A percentile compares a stretch with the other conserved stretches of the same genome.
These are phyloP conservation scores for Copidosoma floridanum DNA, from an alignment of 1,140 invertebrate genomes.

Conservation along the genomic window DNA sequence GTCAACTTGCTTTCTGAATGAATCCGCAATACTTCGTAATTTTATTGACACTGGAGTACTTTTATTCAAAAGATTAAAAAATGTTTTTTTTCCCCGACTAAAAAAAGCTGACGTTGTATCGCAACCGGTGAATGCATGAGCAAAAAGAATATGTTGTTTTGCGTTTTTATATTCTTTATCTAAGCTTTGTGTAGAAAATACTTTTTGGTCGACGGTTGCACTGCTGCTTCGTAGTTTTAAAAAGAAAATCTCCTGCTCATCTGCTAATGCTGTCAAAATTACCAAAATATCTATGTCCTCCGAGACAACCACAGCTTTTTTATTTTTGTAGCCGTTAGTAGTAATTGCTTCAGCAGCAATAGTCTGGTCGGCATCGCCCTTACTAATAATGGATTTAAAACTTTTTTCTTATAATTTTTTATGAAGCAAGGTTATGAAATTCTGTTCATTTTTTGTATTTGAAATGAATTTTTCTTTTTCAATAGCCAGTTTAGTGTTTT, in stretches of 20 bases:
- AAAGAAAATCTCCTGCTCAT: slow-evolving; percentile 9
- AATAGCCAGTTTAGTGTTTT: background rate
- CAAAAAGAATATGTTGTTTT: too few species aligned
- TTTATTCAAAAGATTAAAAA: too few species aligned
- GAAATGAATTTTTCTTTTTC: slow-evolving; percentile 12
- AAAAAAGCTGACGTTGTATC: too few species aligned
- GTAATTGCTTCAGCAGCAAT: slow-evolving; percentile 13
- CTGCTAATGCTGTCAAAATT: slow-evolving; percentile 1
- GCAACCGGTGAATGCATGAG: too few species aligned
- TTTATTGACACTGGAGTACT: too few species aligned
- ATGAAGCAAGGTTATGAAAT: background rate
- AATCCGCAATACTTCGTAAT: too few species aligned
- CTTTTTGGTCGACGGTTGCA: too few species aligned
- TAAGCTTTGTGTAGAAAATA: too few species aligned
- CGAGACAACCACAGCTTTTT: slow-evolving; percentile 1
- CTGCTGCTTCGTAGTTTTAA: too few species aligned
- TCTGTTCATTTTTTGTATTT: slow-evolving; percentile 17
- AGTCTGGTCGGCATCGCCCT: slow-evolving; percentile 2
- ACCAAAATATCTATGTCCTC: slow-evolving; percentile 18
- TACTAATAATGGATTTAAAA: background rate
- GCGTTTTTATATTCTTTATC: too few species aligned
- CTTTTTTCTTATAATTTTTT: background rate
- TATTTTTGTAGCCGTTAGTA: background rate
- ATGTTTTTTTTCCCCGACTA: too few species aligned
- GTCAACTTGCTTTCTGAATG: too few species aligned